Conservation (phyloP, 2,888 invertebrate species). For the Aspidiotus destructor region DNA sequence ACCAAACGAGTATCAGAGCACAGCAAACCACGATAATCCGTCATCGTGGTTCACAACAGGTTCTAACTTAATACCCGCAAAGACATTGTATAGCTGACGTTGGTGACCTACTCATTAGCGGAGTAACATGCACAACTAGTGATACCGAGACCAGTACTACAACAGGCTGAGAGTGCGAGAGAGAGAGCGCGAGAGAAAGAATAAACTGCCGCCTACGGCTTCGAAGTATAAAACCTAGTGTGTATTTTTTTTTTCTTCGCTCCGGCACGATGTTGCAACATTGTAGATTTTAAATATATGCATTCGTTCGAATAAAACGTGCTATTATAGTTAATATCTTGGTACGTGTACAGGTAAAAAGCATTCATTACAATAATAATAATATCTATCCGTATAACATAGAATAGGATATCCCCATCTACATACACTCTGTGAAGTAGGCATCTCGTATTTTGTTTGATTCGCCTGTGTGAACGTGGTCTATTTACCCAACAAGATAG, state of each 20-base stretch:
- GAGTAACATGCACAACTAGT: constrained; percentile 13
- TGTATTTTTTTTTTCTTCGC: not conserved
- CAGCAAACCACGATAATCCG: constrained; percentile 20
- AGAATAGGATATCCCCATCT: not conserved
- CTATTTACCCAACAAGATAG: too few relatives aligned
- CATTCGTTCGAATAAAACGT: constrained; percentile 2
- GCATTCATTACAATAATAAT: constrained; percentile 1
- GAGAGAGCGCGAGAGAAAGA: not conserved
- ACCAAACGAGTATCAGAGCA: constrained; percentile 23
- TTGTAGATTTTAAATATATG: constrained; percentile 10
- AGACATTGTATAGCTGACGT: constrained; percentile 19
- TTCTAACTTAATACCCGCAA: constrained; percentile 21
- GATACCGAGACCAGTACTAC: constrained; percentile 8
- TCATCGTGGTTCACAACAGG: constrained; percentile 18
- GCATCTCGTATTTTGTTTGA: too few relatives aligned
- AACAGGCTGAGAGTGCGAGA: not conserved
- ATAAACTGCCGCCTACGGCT: constrained; percentile 18
- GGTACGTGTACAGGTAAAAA: not conserved
- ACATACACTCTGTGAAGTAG: too few relatives aligned
- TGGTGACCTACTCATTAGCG: constrained; percentile 26
- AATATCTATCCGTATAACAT: not conserved
- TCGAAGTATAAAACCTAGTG: not conserved
- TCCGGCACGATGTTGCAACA: constrained; percentile 21
- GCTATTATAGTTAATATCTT: constrained; percentile 4
- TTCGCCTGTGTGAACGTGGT: too few relatives aligned